Percentiles rank a stretch among this genome's conserved stretches.
phyloP scores from a whole-genome alignment of 2,797 vertebrate genomes.

The Apogon talboti region DNA sequence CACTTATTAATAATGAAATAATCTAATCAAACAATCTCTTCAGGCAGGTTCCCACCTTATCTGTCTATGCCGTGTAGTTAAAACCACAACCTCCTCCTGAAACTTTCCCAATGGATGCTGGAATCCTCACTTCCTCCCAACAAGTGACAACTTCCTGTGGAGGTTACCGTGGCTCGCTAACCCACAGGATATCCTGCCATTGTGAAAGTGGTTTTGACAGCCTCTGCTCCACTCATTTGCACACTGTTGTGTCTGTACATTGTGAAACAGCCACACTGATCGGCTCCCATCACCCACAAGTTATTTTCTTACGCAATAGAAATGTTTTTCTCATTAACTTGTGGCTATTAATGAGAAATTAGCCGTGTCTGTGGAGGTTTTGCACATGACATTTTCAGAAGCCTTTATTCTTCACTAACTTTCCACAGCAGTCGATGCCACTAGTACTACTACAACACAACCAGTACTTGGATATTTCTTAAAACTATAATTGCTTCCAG shows the following conservation, averaged over 20 bases:
- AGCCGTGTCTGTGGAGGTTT: constrained; percentile 5
- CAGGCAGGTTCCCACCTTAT: constrained; percentile 26
- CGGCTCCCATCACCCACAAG: constrained; percentile 19
- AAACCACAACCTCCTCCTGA: constrained; percentile 51
- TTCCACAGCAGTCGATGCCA: constrained; percentile 21
- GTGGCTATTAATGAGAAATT: constrained; percentile 15
- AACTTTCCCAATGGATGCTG: constrained; percentile 60
- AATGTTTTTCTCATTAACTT: constrained; percentile 32
- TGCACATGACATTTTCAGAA: constrained; percentile 19
- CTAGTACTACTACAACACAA: constrained; percentile 21
- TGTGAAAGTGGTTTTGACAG: constrained; percentile 80
- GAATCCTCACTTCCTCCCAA: constrained; percentile 80
- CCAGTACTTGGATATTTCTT: constrained; percentile 53
- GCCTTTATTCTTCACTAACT: constrained; percentile 32
- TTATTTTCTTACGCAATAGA: constrained; percentile 43
- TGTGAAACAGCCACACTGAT: constrained; percentile 41
- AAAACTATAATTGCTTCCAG: constrained; percentile 71
- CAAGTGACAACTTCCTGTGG: constrained; percentile 82
- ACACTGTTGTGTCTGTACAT: constrained; percentile 63
- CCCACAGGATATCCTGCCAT: constrained; percentile 86
- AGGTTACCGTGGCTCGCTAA: constrained; percentile 78
- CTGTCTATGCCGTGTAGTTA: constrained; percentile 11
- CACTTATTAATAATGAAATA: constrained; percentile 1
- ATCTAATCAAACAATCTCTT: constrained; percentile 5
- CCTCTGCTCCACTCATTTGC: constrained; percentile 62